Evolutionary conservation across 2,113 vertebrate species (phyloP), one percentile per base, ranked within the genome.

Genomic region (Mohoua ochrocephala): DNA sequence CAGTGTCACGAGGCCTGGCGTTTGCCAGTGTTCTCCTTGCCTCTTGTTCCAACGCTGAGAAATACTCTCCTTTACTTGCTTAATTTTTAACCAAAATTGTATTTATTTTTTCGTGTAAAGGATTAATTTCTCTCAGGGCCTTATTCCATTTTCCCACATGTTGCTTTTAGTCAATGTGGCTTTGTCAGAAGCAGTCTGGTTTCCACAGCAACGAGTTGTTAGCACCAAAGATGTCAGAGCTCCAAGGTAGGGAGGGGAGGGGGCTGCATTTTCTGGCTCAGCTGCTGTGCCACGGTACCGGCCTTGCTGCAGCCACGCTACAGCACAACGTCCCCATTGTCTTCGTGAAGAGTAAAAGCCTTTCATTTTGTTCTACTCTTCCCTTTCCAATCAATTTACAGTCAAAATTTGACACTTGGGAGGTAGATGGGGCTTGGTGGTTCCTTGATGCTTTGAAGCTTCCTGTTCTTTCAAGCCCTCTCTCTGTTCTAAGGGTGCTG

Each of bases 141-240:
- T 81, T 89, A 65, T 68, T 95, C 89, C 53, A 2, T 82, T 97
- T 97, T 75, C 95, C 94, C 96, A 95, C 94, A 47, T 95, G 96
- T 97, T 95, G 94, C 95, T 94, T 91, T 89, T 56, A 96, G 92
- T 97, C 93, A 95, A 93, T 95, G 96, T 96, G 95, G 89, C 96
- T 97, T 97, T 97, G 96, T 97, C 77, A 79, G 49, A 70, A 92
- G 93, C 96, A 92, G 93, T 47, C 92, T 83, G 73, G 97, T 97
- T 97, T 91, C 97, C 87, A 91, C 86, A 89, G 97, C 91, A 96
- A 96, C 9, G 83, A 80, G 85, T 28, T 91, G 87, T 94, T 91
- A 80, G 85, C 93, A 93, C 91, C 91, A 95, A 90, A 88, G 95
- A 96, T 97, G 96, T 96, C 92, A 91, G 94, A 16, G 87, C 93